Base-by-base conservation (phyloP, 1,140 invertebrate species). In the Dendrolimus kikuchii region DNA sequence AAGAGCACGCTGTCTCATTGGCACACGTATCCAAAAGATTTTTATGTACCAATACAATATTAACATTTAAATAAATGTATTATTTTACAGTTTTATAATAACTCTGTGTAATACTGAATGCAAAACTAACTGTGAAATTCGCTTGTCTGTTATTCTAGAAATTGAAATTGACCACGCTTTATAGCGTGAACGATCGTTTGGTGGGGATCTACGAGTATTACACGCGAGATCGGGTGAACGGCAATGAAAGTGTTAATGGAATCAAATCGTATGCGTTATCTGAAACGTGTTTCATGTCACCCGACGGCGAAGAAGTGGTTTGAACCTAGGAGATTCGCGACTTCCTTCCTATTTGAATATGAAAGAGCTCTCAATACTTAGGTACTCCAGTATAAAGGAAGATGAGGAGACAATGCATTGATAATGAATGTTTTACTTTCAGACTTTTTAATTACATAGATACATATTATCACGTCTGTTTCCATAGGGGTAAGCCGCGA, bases 231-330 rank as follows among this genome's bases (percentile, higher is more conserved):
- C 23, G 23, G 1, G 23, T 23, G 23, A 23, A 23, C 23, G 1
- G 23, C 23, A 23, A 23, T 23, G 23, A 23, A 23, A 23, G 23
- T 23, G 23, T 63, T 60, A 66, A 66, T 59, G 55, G 45, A 65
- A 65, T 67, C 57, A 63, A 72, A 69, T 66, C 54, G 58, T 55
- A 68, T 71, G 58, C 64, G 51, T 64, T 61, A 64, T 57, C 57
- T 66, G 63, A 71, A 78, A 81, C 70, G 68, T 66, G 68, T 77
- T 74, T 66, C 74, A 68, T 75, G 68, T 75, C 68, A 56, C 53
- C 66, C 60, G 63, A 68, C 66, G 49, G 54, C 39, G 53, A 46
- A 46, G 60, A 50, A 41, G 59, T 64, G 68, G 65, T 64, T 75
- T 55, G 48, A 55, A 52, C 54, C 63, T 58, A 62, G 62, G 62